Evolutionary conservation across 64 coral and sea anemone genomes (phyloP).

Genomic region (Porites australiensis): DNA sequence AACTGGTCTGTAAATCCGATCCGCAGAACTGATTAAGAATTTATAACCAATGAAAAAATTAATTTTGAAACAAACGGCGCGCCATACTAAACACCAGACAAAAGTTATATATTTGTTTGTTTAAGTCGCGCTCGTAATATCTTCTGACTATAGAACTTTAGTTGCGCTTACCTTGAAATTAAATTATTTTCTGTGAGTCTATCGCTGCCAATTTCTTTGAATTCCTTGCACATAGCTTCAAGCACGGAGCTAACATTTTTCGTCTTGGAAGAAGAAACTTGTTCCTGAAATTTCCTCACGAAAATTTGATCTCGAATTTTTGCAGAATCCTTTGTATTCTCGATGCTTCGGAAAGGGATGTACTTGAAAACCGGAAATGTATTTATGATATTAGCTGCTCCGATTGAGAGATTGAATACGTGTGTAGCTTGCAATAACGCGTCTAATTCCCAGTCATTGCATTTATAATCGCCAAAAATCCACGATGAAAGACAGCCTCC

Average conservation of each 20-base stretch:
- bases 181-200: neutral
- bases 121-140: too few relatives aligned
- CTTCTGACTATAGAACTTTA: neutral
- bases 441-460: slow-evolving; percentile 20
- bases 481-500: slow-evolving; percentile 40
- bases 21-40: too few relatives aligned
- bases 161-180: slow-evolving; percentile 5
- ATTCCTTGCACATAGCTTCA: slow-evolving; percentile 48
- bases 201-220: slow-evolving; percentile 31
- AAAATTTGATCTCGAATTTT: slow-evolving; percentile 59
- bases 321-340: slow-evolving; percentile 13
- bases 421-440: slow-evolving; percentile 26
- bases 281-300: slow-evolving; percentile 62
- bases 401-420: slow-evolving; percentile 39
- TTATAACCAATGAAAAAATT: too few relatives aligned
- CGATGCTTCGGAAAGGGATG: slow-evolving; percentile 50
- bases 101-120: too few relatives aligned
- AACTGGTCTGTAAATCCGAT: too few relatives aligned
- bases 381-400: slow-evolving; percentile 69
- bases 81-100: too few relatives aligned
- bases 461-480: slow-evolving; percentile 40
- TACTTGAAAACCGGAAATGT: slow-evolving; percentile 53
- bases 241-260: slow-evolving; percentile 26
- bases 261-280: slow-evolving; percentile 20
- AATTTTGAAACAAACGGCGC: too few relatives aligned